Conservation (phyloP, 2,113 vertebrate genomes). For the Grantiella picta region DNA sequence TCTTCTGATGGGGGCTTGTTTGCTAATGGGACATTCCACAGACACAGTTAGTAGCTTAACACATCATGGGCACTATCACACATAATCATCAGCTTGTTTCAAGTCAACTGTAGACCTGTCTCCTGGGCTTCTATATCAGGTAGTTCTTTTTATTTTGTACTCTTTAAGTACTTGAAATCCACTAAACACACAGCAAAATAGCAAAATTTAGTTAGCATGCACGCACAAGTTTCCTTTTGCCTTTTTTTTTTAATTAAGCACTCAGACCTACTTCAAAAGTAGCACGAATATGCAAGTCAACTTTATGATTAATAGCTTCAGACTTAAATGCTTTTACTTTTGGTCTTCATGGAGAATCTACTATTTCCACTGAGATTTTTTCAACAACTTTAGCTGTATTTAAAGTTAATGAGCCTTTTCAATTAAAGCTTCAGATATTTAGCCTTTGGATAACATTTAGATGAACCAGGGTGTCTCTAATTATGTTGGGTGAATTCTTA, state of each 20-base stretch:
- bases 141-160: background rate
- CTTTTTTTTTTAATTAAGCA: constrained; percentile 12
- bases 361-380: constrained; percentile 63
- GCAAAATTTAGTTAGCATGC: constrained; percentile 2
- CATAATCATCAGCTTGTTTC: background rate
- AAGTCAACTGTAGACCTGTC: background rate
- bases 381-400: constrained; percentile 64
- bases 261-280: constrained; percentile 28
- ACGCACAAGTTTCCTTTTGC: background rate
- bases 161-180: background rate
- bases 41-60: background rate
- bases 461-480: constrained; percentile 68
- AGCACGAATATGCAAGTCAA: constrained; percentile 47
- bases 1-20: background rate
- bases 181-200: background rate
- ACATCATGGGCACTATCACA: background rate
- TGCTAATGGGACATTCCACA: background rate
- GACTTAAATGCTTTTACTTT: constrained; percentile 54
- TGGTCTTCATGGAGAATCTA: constrained; percentile 51
- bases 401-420: constrained; percentile 76
- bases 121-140: background rate
- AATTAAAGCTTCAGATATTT: constrained; percentile 75
- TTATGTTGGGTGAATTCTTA: constrained; percentile 67
- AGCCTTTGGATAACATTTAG: constrained; percentile 72
- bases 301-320: constrained; percentile 61